A percentile compares a stretch with the other conserved stretches of the same genome.
phyloP scores from a whole-genome alignment of 2,797 vertebrate species.

The Microctenopoma lineatum region DNA sequence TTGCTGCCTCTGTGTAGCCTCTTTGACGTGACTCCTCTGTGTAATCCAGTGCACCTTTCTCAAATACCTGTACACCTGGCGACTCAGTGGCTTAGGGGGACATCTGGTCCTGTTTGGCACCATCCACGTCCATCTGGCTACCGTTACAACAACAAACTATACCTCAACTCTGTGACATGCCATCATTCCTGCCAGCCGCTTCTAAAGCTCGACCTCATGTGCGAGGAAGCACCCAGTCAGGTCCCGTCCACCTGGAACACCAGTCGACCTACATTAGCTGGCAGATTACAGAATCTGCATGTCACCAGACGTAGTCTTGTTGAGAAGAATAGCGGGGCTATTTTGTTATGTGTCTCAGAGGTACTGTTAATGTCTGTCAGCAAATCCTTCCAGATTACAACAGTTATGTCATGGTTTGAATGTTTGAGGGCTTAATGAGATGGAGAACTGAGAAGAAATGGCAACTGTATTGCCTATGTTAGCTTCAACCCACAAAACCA shows the following conservation, averaged over 20 bases:
- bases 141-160: slow-evolving; percentile 28
- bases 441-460: slow-evolving; percentile 12
- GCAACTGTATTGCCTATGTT: slow-evolving; percentile 4
- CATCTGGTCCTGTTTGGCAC: slow-evolving; percentile 46
- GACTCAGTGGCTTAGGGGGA: slow-evolving; percentile 50
- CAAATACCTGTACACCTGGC: slow-evolving; percentile 36
- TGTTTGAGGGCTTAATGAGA: slow-evolving; percentile 25
- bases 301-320: neutral
- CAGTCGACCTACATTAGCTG: neutral
- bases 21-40: slow-evolving; percentile 34
- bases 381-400: slow-evolving; percentile 50
- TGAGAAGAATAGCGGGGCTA: slow-evolving; percentile 23
- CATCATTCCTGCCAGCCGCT: slow-evolving; percentile 20
- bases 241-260: slow-evolving; percentile 7
- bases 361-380: slow-evolving; percentile 45
- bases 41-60: slow-evolving; percentile 47
- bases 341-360: slow-evolving; percentile 42
- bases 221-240: neutral
- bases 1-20: slow-evolving; percentile 37
- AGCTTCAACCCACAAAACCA: slow-evolving; percentile 1
- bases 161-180: slow-evolving; percentile 29
- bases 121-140: slow-evolving; percentile 45
- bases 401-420: slow-evolving; percentile 9
- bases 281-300: slow-evolving; percentile 6
- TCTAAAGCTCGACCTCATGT: slow-evolving; percentile 32